Base-by-base conservation (phyloP, 2,113 vertebrate genomes). In the Tringa solitaria region DNA sequence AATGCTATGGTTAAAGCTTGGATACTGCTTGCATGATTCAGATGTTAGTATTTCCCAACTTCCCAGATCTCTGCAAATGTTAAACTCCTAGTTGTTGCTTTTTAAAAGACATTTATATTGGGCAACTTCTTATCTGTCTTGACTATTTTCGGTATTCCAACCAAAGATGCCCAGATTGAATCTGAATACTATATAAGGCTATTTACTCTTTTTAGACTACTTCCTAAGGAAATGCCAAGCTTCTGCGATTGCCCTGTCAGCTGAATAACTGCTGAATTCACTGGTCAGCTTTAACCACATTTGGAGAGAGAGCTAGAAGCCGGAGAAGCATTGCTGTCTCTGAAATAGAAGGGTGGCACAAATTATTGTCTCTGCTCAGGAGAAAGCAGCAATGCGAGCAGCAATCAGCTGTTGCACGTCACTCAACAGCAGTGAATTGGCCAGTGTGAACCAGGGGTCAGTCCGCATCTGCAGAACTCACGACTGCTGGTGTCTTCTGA, bases 221-320 rank as follows among this genome's bases (percentile, higher is more conserved):
- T 89, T 96, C 73, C 68, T 74, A 84, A 90, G 89, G 84, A 95
- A 95, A 92, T 86, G 68, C 83, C 89, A 93, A 51, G 88, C 56
- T 93, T 82, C 53, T 86, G 79, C 1, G 2, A 67, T 57, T 86
- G 83, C 86, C 41, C 70, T 85, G 53, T 73, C 79, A 92, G 76
- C 68, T 86, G 81, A 93, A 78, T 77, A 39, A 67, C 78, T 92
- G 76, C 67, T 90, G 83, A 80, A 80, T 88, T 93, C 50, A 17
- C 45, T 89, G 79, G 80, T 63, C 73, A 81, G 86, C 72, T 93
- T 84, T 86, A 79, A 70, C 81, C 54, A 50, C 6, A 0, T 84
- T 90, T 77, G 89, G 78, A 77, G 48, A 70, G 80, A 84, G 68
- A 90, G 23, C 39, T 61, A 70, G 80, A 84, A 93, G 37, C 56